phyloP scores from a whole-genome alignment of 2,797 vertebrate genomes.

The Parambassis ranga region DNA sequence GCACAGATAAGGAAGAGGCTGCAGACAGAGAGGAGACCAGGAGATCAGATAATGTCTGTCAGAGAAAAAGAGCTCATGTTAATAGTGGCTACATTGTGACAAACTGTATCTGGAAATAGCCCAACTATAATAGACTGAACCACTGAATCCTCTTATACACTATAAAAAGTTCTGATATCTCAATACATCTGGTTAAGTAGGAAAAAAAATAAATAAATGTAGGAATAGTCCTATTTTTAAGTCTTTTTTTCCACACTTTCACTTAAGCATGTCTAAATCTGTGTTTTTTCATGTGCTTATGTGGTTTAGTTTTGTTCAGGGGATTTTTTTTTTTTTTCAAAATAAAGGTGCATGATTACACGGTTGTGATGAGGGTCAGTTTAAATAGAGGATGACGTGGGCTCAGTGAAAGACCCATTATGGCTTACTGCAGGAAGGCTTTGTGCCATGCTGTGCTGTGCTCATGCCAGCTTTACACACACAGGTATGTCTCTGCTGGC shows the following conservation, averaged over 20 bases:
- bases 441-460: slow-evolving; percentile 20
- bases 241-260: no score
- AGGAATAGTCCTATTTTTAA: no score
- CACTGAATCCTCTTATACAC: no score
- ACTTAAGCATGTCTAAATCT: neutral
- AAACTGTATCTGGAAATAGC: no score
- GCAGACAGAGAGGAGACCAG: slow-evolving; percentile 83
- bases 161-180: no score
- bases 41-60: slow-evolving; percentile 67
- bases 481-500: neutral
- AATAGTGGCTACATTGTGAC: no score
- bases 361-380: slow-evolving; percentile 48
- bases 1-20: slow-evolving; percentile 71
- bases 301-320: neutral
- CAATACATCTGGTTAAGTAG: no score
- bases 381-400: slow-evolving; percentile 42
- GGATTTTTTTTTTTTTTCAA: neutral
- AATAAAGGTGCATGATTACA: slow-evolving; percentile 39
- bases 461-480: slow-evolving; percentile 24
- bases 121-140: no score
- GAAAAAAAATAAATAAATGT: no score
- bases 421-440: slow-evolving; percentile 7
- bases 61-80: no score
- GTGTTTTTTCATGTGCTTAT: neutral
- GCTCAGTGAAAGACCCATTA: slow-evolving; percentile 22